Conservation (phyloP, 2,888 invertebrate genomes). For the Agonopterix alstromeriana region DNA sequence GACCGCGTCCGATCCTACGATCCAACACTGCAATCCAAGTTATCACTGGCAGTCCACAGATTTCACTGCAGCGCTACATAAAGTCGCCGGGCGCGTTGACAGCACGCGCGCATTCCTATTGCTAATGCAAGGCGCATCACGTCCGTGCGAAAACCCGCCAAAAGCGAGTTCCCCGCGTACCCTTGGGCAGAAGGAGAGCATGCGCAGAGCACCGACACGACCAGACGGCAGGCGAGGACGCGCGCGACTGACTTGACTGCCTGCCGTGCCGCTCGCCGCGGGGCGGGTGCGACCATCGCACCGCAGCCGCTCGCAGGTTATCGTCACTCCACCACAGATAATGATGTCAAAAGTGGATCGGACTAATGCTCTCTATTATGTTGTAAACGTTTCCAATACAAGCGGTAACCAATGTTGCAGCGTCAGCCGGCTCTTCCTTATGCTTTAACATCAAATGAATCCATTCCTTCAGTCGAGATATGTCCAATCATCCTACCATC, state of each 20-base stretch:
- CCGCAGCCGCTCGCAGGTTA: slow-evolving; percentile 64
- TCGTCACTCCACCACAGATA: slow-evolving; percentile 71
- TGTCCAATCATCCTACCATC: slow-evolving; percentile 28
- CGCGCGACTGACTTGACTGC: slow-evolving; percentile 58
- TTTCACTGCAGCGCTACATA: slow-evolving; percentile 46
- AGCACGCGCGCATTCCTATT: slow-evolving; percentile 61
- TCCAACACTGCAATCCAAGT: slow-evolving; percentile 76
- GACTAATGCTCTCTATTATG: slow-evolving; percentile 72
- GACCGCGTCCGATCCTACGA: slow-evolving; percentile 52
- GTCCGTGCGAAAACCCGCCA: slow-evolving; percentile 66
- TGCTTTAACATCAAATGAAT: slow-evolving; percentile 11
- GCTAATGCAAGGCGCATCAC: slow-evolving; percentile 57
- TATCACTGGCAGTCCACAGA: slow-evolving; percentile 57
- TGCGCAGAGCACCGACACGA: slow-evolving; percentile 35
- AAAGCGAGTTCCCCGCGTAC: slow-evolving; percentile 59
- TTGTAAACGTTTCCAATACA: slow-evolving; percentile 60
- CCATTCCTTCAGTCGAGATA: slow-evolving; percentile 18
- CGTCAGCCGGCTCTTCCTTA: slow-evolving; percentile 29
- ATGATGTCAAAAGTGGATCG: slow-evolving; percentile 77
- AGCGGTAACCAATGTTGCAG: slow-evolving; percentile 34
- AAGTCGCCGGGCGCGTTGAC: slow-evolving; percentile 30
- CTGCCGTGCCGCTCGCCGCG: slow-evolving; percentile 23
- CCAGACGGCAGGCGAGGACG: slow-evolving; percentile 45
- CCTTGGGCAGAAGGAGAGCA: slow-evolving; percentile 26
- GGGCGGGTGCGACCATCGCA: slow-evolving; percentile 53